Conservation (phyloP, 2,888 invertebrate genomes). For the Congeria kusceri region DNA sequence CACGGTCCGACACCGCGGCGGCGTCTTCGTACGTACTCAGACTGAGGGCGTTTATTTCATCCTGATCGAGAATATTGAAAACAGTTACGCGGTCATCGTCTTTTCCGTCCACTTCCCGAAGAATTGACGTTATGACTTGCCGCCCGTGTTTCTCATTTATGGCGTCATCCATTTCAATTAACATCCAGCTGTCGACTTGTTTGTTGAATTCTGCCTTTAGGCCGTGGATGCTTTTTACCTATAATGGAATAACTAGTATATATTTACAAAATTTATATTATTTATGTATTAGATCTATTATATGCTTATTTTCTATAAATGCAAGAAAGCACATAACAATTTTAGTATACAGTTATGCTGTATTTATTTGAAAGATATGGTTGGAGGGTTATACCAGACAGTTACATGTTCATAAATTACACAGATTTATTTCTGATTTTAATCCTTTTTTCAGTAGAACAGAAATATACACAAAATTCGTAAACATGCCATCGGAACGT, state of each 20-base stretch:
- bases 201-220: constrained; percentile 45
- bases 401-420: too few relatives aligned
- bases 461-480: too few relatives aligned
- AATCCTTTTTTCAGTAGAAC: too few relatives aligned
- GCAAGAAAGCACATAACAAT: too few relatives aligned
- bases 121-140: constrained; percentile 46
- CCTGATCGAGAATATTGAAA: constrained; percentile 56
- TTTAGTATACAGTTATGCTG: too few relatives aligned
- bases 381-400: too few relatives aligned
- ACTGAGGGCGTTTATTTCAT: constrained; percentile 62
- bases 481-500: too few relatives aligned
- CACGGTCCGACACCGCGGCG: constrained; percentile 43
- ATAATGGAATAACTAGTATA: constrained; percentile 5
- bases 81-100: constrained; percentile 57
- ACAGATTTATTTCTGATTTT: too few relatives aligned
- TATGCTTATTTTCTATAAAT: too few relatives aligned
- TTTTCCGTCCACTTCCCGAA: constrained; percentile 51
- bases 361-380: too few relatives aligned
- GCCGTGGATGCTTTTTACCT: constrained; percentile 60
- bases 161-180: constrained; percentile 60
- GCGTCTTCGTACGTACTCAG: constrained; percentile 61
- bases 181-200: constrained; percentile 60
- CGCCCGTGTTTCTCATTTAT: constrained; percentile 55
- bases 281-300: too few relatives aligned
- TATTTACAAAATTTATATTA: too few relatives aligned